Base-by-base conservation (phyloP, 2,888 invertebrate genomes). In the Mythimna loreyi region DNA sequence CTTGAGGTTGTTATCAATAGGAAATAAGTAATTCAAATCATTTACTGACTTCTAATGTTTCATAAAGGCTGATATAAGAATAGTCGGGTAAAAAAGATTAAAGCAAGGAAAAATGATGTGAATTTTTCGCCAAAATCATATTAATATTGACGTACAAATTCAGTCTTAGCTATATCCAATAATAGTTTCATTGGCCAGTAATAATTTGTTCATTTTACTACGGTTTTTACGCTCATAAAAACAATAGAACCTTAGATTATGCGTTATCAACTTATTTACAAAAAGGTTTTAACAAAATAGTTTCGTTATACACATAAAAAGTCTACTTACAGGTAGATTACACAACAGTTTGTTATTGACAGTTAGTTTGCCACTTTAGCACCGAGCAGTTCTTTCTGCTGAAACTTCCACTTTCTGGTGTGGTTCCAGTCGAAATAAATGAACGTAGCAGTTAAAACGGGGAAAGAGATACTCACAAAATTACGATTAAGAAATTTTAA, bases 341-440 rank as follows among this genome's bases (percentile, higher is more conserved):
- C 52, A 69, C 69, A 69, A 69, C 25, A 63, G 7, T 55, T 55
- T 60, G 28, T 36, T 71, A 45, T 21, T 52, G 71, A 61, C 61
- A 61, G 43, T 52, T 36, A 68, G 25, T n/a, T n/a, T 6, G 33
- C 21, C 43, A 16, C 43, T 45, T 25, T 33, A 21, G 62, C 49
- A 23, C 40, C 21, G 43, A 86, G 85, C 56, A 85, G 83, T n/a
- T 61, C 28, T 58, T 92, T 89, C 72, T 94, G 90, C 69, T 93
- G 87, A 50, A 88, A 89, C 88, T 98, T 98, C 97, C 98, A 98
- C 93, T 96, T 93, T 81, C 96, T 96, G 0, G 98, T 98, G 84
- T 97, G 97, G 63, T 94, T 96, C 96, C 97, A 97, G 90, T 98
- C 98, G 5, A 97, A 96, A 92, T 96, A 97, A 86, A 98, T 98